Evolutionary conservation across 2,888 invertebrate genomes (phyloP).

Genomic region (Hecatera dysodea): DNA sequence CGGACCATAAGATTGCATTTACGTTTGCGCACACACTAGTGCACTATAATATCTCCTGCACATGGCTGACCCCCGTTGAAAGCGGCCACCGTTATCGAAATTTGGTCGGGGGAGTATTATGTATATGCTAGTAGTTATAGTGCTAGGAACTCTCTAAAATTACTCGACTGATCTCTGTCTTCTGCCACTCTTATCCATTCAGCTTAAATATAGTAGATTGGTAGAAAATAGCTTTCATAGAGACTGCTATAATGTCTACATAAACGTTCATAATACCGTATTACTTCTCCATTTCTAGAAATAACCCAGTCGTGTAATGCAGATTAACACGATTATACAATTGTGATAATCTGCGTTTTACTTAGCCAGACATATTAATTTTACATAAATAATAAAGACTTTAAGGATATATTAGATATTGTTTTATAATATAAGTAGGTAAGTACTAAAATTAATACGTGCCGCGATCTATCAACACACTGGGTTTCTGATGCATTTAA

Average conservation of each 20-base stretch:
- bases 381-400: too few relatives aligned
- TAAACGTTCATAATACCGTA: too few relatives aligned
- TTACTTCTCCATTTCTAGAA: background rate
- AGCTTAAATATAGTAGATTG: background rate
- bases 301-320: background rate
- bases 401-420: too few relatives aligned
- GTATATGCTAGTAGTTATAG: too few relatives aligned
- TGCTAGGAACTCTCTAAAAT: background rate
- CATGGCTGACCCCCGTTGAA: too few relatives aligned
- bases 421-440: background rate
- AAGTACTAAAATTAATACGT: background rate
- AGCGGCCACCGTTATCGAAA: too few relatives aligned
- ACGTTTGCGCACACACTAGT: too few relatives aligned
- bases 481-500: constrained; percentile 2
- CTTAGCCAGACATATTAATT: background rate
- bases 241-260: too few relatives aligned
- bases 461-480: background rate
- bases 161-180: background rate
- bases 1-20: too few relatives aligned
- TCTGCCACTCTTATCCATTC: background rate
- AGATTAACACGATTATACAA: too few relatives aligned
- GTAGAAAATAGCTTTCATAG: background rate
- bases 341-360: background rate
- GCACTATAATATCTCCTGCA: too few relatives aligned
- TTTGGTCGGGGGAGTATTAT: too few relatives aligned